Evolutionary conservation across 2,888 invertebrate genomes (phyloP), one percentile per base, ranked within the genome.

Genomic region (Drosophila ochracea): DNA sequence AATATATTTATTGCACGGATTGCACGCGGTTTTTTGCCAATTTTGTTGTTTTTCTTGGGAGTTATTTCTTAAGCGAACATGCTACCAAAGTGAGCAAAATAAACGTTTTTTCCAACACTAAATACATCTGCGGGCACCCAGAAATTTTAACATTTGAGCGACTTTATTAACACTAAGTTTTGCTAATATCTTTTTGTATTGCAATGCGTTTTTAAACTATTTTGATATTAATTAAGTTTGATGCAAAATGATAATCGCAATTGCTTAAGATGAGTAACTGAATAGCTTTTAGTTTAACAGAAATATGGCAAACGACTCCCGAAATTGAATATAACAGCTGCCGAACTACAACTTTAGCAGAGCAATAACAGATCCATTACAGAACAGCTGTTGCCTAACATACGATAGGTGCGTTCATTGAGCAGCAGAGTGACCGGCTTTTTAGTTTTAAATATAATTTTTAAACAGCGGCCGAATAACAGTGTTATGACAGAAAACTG

Each of bases 1-100:
- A 21, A 19, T 50, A 58, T 59, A 53, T 63, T 67, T 70, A 70
- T 60, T 52, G 0, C 57, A 64, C 37, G 21, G 41, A 68, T 78
- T 70, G 64, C 79, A 79, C 79, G 79, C 79, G 79, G 79, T 81
- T 81, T 81, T 69, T 69, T 33, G 63, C 68, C 19, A 81, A 79
- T 69, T 69, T 73, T 69, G 82, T 79, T 79, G 82, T 81, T 79
- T 78, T 79, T 78, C 69, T 69, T 55, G 61, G 57, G 62, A 77
- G 60, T 73, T 79, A 68, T 67, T 77, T 59, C 70, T 69, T 13
- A 60, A 60, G 53, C 21, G 53, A 70, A 70, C 71, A 69, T 69
- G 68, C 68, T 68, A 68, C 70, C 59, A 52, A 58, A 68, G 25
- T 59, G 68, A 68, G 68, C 70, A 70, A 58, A 70, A 50, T 69